Base-by-base conservation (phyloP, 2,888 invertebrate species). In the Cephonodes hylas region DNA sequence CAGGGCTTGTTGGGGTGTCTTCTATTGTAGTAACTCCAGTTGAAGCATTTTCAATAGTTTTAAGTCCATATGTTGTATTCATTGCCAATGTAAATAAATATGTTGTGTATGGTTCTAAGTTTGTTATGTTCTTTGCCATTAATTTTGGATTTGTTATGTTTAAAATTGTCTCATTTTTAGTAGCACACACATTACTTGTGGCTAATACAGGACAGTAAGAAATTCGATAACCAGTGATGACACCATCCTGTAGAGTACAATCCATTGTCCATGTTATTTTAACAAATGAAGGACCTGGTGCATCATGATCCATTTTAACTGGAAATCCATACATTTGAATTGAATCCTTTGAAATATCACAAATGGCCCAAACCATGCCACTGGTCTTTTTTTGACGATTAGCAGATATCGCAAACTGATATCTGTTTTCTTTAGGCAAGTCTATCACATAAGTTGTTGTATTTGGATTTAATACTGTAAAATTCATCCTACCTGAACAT, bases 321-420 rank as follows among this genome's bases (percentile, higher is more conserved):
- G 88, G 88, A 66, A 89, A 89, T 89, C 93, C 68, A 94, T 93
- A 68, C 95, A 96, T 93, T 42, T 81, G 83, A 65, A 90, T 86
- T 38, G 80, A 84, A 71, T 89, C 90, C 72, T 85, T 89, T 42
- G 91, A 89, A 72, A 92, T 91, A 58, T 91, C 90, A 80, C 97
- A 97, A 38, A 94, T 94, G 8, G 96, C 95, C 97, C 97, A 97
- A 10, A 95, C 93, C 95, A 97, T 96, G 0, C 97, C 97, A 79
- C 97, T 97, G 69, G 96, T 97, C 64, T 93, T 93, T 3, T 83
- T 83, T 0, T 89, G 85, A 45, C 94, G 94, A 76, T 97, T 97
- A 0, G 96, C 96, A 4, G 97, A 95, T 65, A 97, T 96, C 1
- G 97, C 97, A 91, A 97, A 96, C 76, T 94, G 96, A 79, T 94